Evolutionary conservation across 2,888 invertebrate genomes (phyloP).

Genomic region (Cephonodes hylas): DNA sequence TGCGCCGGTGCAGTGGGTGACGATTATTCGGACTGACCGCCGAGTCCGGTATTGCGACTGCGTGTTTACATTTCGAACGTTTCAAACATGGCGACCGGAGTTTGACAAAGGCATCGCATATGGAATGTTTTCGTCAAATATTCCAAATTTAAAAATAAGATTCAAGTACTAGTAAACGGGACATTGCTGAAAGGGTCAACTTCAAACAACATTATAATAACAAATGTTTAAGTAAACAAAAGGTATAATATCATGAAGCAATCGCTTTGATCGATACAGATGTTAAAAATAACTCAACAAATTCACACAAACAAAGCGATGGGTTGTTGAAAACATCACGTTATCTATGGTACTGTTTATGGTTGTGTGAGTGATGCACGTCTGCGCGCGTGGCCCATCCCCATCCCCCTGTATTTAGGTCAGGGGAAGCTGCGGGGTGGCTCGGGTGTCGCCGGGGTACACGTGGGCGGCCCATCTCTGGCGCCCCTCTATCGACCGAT

Average conservation of each 20-base stretch:
- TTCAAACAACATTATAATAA: not conserved
- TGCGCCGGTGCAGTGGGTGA: not conserved
- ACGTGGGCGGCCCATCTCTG: constrained; percentile 53
- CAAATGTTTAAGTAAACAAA: not conserved
- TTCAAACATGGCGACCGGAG: not conserved
- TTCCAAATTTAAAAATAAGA: too few species aligned
- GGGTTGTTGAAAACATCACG: not conserved
- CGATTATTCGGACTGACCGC: not conserved
- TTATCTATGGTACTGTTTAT: not conserved
- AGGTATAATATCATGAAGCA: not conserved
- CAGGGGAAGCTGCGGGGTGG: constrained; percentile 61
- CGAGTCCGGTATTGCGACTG: not conserved
- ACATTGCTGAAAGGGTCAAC: too few species aligned
- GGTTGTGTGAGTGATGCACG: constrained; percentile 3
- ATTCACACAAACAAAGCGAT: not conserved
- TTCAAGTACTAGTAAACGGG: too few species aligned
- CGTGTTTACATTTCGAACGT: not conserved
- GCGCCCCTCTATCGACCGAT: constrained; percentile 62
- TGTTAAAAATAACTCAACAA: not conserved
- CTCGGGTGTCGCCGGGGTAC: constrained; percentile 29
- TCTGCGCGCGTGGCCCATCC: constrained; percentile 26
- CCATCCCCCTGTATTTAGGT: constrained; percentile 61
- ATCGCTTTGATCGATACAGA: not conserved
- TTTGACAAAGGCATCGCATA: not conserved
- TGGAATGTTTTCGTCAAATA: too few species aligned